Conservation (phyloP, 1,140 invertebrate genomes). For the Ditylenchus dipsaci region DNA sequence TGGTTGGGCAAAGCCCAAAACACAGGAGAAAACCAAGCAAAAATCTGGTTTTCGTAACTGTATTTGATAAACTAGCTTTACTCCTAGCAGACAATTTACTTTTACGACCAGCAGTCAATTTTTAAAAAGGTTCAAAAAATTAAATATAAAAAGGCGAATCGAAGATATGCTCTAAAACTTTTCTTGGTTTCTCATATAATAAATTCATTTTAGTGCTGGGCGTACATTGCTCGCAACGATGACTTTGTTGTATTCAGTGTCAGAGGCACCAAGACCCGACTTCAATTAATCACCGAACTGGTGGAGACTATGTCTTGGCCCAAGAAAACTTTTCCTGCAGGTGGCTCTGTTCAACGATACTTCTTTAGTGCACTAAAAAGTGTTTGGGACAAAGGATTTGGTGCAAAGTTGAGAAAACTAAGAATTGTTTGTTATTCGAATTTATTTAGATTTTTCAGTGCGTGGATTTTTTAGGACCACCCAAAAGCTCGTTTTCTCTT, state of each 20-base stretch:
- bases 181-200: no score
- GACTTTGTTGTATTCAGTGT: constrained; percentile 36
- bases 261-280: constrained; percentile 35
- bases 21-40: no score
- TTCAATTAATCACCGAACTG: constrained; percentile 40
- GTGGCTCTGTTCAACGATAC: constrained; percentile 44
- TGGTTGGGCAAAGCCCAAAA: no score
- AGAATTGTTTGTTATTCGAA: constrained; percentile 17
- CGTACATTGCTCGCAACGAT: constrained; percentile 27
- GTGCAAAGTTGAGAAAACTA: constrained; percentile 23
- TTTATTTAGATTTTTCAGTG: no score
- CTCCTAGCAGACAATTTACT: no score
- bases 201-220: constrained; percentile 38
- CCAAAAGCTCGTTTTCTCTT: constrained; percentile 33
- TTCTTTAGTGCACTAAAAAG: constrained; percentile 34
- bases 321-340: constrained; percentile 36
- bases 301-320: constrained; percentile 46
- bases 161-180: no score
- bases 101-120: no score
- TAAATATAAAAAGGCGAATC: no score
- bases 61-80: no score
- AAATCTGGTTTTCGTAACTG: no score
- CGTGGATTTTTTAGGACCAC: constrained; percentile 20
- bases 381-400: constrained; percentile 30
- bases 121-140: no score